These are phyloP conservation scores for Drosophila ficusphila DNA, from an alignment of 1,140 invertebrate genomes.

Conservation along the genomic window DNA sequence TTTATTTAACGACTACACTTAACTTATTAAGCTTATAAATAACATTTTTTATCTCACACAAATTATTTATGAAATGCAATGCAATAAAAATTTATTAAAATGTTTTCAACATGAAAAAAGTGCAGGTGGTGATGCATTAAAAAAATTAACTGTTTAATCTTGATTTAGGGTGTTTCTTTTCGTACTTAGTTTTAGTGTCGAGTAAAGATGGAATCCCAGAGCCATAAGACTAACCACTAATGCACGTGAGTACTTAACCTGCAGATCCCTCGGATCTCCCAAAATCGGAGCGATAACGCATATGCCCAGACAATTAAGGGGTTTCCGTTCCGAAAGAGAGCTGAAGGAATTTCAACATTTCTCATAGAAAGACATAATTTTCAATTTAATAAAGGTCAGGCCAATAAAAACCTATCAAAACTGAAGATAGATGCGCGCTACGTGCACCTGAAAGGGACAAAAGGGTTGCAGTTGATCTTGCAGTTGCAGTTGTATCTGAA, in stretches of 20 bases:
- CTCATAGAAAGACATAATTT: conserved; percentile 82
- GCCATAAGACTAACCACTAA: neutral
- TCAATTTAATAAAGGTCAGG: conserved; percentile 78
- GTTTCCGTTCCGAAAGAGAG: neutral
- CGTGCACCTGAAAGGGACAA: conserved; percentile 68
- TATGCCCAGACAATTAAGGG: conserved; percentile 9
- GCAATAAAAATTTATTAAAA: neutral
- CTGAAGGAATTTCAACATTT: conserved; percentile 61
- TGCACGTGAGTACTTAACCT: neutral
- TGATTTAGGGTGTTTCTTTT: no score
- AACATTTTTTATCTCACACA: no score
- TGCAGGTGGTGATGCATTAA: no score
- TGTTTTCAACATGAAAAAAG: no score
- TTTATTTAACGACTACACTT: no score
- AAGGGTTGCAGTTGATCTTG: conserved; percentile 54
- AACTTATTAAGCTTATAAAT: no score
- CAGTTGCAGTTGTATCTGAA: no score
- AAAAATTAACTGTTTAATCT: no score
- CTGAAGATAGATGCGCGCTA: conserved; percentile 67
- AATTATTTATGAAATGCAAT: no score
- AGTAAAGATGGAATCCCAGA: no score
- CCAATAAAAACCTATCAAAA: conserved; percentile 80
- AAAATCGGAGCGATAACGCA: neutral
- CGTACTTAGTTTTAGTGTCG: no score
- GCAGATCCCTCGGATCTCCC: neutral